Conservation (phyloP, 2,797 vertebrate species). For the Falco naumanni region DNA sequence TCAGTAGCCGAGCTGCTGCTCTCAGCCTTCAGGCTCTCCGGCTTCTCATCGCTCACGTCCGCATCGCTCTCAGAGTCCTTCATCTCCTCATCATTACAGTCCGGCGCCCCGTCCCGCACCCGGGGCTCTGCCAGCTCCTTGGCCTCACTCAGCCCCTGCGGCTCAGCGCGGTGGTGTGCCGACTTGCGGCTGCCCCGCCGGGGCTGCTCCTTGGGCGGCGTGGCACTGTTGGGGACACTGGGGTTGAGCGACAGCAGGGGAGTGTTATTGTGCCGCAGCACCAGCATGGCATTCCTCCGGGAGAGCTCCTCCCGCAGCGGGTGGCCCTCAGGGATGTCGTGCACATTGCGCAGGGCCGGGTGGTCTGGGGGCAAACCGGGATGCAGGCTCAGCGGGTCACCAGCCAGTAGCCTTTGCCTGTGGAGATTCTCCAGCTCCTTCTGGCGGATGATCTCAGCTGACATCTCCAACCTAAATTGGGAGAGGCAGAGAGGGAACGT, state of each 20-base stretch:
- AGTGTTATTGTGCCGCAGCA: slow-evolving; percentile 87
- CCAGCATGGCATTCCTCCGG: slow-evolving; percentile 90
- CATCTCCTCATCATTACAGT: slow-evolving; percentile 82
- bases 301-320: slow-evolving; percentile 88
- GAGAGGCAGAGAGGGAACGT: background rate
- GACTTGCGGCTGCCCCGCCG: slow-evolving; percentile 73
- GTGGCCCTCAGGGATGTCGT: slow-evolving; percentile 89
- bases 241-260: slow-evolving; percentile 88
- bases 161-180: slow-evolving; percentile 48
- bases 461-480: slow-evolving; percentile 89
- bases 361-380: slow-evolving; percentile 86
- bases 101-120: slow-evolving; percentile 60
- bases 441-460: slow-evolving; percentile 92
- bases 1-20: slow-evolving; percentile 68
- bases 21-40: slow-evolving; percentile 75
- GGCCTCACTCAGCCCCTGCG: slow-evolving; percentile 58
- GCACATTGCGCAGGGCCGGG: slow-evolving; percentile 87
- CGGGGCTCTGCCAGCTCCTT: slow-evolving; percentile 74
- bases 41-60: slow-evolving; percentile 76
- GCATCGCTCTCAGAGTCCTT: slow-evolving; percentile 92
- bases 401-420: slow-evolving; percentile 83
- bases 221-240: slow-evolving; percentile 36
- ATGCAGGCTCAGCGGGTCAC: slow-evolving; percentile 83
- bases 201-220: slow-evolving; percentile 76
- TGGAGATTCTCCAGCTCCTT: slow-evolving; percentile 91